Percentiles rank a stretch among this genome's conserved stretches.
Conservation (phyloP, 2,797 vertebrate species). For the Fistularia commersonii region DNA sequence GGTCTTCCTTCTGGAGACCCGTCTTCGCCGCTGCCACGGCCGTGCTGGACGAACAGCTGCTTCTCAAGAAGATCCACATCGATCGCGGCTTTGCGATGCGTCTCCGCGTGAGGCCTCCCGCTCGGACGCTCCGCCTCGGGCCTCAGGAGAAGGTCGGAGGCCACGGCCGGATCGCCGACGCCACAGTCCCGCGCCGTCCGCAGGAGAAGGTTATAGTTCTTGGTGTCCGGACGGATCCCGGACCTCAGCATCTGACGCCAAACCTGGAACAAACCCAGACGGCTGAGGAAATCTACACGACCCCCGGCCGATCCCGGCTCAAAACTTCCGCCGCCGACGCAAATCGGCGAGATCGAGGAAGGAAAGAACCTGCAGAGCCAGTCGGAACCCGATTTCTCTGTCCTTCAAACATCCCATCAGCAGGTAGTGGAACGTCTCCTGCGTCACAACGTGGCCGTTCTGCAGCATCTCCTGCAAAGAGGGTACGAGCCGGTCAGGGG, state of each 20-base stretch:
- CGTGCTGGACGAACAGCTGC: slow-evolving; percentile 70
- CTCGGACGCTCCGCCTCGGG: slow-evolving; percentile 5
- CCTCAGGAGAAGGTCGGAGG: slow-evolving; percentile 74
- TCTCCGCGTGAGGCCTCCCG: slow-evolving; percentile 17
- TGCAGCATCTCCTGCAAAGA: slow-evolving; percentile 83
- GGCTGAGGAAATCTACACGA: no score
- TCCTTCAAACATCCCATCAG: slow-evolving; percentile 89
- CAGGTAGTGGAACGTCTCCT: slow-evolving; percentile 88
- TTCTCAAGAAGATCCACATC: slow-evolving; percentile 81
- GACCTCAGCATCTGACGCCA: slow-evolving; percentile 88
- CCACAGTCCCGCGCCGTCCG: slow-evolving; percentile 86
- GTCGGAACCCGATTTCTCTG: slow-evolving; percentile 81
- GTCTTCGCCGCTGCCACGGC: background rate
- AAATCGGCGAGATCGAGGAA: background rate
- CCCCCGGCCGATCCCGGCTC: no score
- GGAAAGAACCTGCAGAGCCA: slow-evolving; percentile 82
- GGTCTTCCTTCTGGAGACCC: background rate
- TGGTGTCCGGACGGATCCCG: slow-evolving; percentile 75
- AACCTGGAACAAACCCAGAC: slow-evolving; percentile 72
- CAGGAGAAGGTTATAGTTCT: slow-evolving; percentile 86
- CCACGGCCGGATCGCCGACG: slow-evolving; percentile 76
- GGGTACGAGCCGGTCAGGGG: no score
- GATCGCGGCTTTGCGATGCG: slow-evolving; percentile 16
- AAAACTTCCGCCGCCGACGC: no score
- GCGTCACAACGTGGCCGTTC: slow-evolving; percentile 78